Evolutionary conservation across 2,797 vertebrate species (phyloP), one percentile per base, ranked within the genome.

Genomic region (Pogonophryne albipinna): DNA sequence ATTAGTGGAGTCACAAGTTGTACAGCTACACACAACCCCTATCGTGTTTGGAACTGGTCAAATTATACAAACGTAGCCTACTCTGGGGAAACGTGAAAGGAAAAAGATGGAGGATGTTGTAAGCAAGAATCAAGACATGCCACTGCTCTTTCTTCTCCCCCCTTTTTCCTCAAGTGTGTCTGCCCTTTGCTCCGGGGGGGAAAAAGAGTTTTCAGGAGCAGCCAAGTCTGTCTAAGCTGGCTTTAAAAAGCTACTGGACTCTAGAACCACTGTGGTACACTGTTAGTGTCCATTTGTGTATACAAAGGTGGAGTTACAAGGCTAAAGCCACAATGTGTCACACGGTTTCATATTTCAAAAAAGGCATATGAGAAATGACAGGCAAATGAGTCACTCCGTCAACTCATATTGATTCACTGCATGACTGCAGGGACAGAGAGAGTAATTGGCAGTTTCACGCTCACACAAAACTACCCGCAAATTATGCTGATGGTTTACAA

Each of bases 361-460:
- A 74, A 68, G 38, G 15, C 65, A 71, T 83, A 82, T 50, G 55
- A 62, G 82, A 89, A 83, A 88, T 87, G 91, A 92, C 85, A 87
- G 75, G 78, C 86, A 82, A 87, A 87, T 87, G 91, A 92, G 89
- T 89, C 87, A 86, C 86, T 92, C 86, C 46, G 85, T 92, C 90
- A 88, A 76, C 79, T 90, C 84, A 7, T 78, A 89, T 91, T 85
- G 89, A 93, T 91, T 91, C 85, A 84, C 66, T 57, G 63, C 73
- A 45, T 63, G 70, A 81, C 72, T 52, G 9, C 16, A 38, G 58
- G 71, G 90, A 91, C 90, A 87, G 64, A 61, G 85, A 79, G 80
- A 76, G 87, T 90, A 90, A 93, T 92, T 87, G 68, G 86, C 74
- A 75, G 81, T 90, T 91, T 90, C 89, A 90, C 84, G 73, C 86